Base-by-base conservation (phyloP, 1,140 invertebrate species). In the Euura lappo region DNA sequence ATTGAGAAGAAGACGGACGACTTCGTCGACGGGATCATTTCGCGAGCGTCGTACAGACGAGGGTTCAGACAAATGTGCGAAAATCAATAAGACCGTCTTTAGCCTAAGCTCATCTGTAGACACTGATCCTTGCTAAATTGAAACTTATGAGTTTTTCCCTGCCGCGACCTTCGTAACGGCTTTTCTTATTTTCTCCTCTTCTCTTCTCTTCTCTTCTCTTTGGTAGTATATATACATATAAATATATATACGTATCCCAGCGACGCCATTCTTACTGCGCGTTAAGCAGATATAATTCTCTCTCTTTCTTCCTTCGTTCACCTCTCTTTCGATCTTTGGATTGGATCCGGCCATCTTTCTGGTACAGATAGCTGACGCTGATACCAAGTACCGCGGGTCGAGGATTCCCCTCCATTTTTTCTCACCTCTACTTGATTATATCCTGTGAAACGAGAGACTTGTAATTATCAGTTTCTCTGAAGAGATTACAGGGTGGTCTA, bases 111-210 rank as follows among this genome's bases (percentile, higher is more conserved):
- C 76, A 75, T 70, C 78, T 76, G 77, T 81, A 78, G 79, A 85
- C 82, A 79, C 82, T 87, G 85, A 87, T 87, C 85, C 86, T 80
- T 75, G 75, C 77, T 84, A 87, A 87, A 87, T 87, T 87, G 86
- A 87, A 87, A 87, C 84, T 87, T 87, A 87, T 87, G 86, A 87
- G 86, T 85, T 87, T 87, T 82, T 79, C 78, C 51, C 51, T 60
- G 51, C 51, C 10, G 28, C 28, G 13, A 60, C 51, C 51, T 60
- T 60, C 51, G 51, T 60, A 64, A 47, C 70, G 73, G 66, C 47
- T 73, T 47, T 68, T 74, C 45, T 71, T 43, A 70, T 44, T 28
- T 60, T 60, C 51, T 60, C 5, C 51, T 60, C 45, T 47, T 11
- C 68, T 66, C 75, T 71, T 68, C 65, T 65, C 74, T 47, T 60